Evolutionary conservation across 2,888 invertebrate genomes (phyloP), one percentile per base, ranked within the genome.

Genomic region (Machimus atricapillus): DNA sequence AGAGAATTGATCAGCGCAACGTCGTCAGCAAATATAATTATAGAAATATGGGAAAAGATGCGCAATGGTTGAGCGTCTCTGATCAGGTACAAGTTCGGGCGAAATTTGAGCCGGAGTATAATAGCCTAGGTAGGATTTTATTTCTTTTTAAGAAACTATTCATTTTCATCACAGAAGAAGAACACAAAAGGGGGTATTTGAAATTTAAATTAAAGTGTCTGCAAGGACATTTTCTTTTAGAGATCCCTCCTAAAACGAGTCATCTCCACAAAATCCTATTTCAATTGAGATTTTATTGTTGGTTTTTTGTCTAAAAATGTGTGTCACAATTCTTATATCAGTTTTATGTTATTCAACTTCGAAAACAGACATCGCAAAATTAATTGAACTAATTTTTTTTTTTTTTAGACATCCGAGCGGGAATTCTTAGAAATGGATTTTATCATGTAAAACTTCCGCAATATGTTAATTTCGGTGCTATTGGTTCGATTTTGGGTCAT

Each of bases 401-500:
- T 9, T 23, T 46, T 14, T 16, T 1, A 86, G 86, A 58, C n/a
- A 34, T 86, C 9, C 19, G 86, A n/a, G 86, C 79, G 8, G 58
- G 78, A 4, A 66, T 86, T 16, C 78, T 86, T 6, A 77, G 78
- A 40, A 43, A 58, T 8, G 86, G 40, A 37, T 78, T 40, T 23
- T 86, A 86, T 43, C 56, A 66, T 66, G n/a, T 16, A 12, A 14
- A 40, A 66, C 27, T 78, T 8, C 86, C 86, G n/a, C 23, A 86
- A 8, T 86, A 86, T 31, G 58, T 86, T 19, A 86, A 86, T 66
- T 86, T 78, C 23, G 86, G 66, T 23, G 86, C 86, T 16, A 34
- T 86, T 16, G 86, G 86, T 7, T n/a, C 78, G 9, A 78, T 78
- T 56, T 23, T 86, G 34, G 58, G 78, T 7, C 86, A 78, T 40